phyloP scores from a whole-genome alignment of 1,140 invertebrate species.

The Campodea augens region DNA sequence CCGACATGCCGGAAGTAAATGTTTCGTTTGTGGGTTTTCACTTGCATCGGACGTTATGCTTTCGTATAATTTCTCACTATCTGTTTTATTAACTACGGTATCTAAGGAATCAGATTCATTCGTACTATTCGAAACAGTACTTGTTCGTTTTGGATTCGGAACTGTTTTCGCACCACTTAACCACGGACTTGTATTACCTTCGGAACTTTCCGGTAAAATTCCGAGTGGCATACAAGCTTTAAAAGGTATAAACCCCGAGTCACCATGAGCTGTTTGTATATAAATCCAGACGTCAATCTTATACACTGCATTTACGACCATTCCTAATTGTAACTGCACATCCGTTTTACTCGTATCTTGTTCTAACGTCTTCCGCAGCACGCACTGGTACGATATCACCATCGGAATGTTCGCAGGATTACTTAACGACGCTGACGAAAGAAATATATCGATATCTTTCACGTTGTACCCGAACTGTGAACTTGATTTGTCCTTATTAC shows the following conservation, averaged over 20 bases:
- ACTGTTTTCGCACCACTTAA: no score
- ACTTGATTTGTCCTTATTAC: conserved; percentile 17
- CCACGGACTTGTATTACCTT: no score
- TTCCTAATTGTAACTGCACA: conserved; percentile 41
- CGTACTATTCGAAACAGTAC: no score
- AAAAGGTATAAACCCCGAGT: conserved; percentile 39
- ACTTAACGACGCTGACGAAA: conserved; percentile 47
- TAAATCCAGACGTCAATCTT: conserved; percentile 65
- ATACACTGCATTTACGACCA: conserved; percentile 65
- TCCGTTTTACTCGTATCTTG: conserved; percentile 5
- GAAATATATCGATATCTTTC: conserved; percentile 46
- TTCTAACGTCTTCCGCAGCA: conserved; percentile 42
- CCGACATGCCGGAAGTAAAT: neutral
- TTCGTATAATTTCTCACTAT: conserved; percentile 39
- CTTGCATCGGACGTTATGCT: conserved; percentile 15
- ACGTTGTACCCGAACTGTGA: conserved; percentile 48
- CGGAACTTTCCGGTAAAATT: conserved; percentile 33
- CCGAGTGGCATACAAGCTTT: conserved; percentile 50
- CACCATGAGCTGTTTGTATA: conserved; percentile 60
- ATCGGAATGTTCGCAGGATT: conserved; percentile 61
- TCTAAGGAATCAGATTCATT: no score
- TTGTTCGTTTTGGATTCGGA: no score
- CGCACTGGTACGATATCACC: conserved; percentile 48
- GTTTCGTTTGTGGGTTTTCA: neutral
- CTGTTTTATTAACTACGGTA: conserved; percentile 25